Percentiles rank a stretch among this genome's conserved stretches.
Evolutionary conservation across 2,888 invertebrate species (phyloP).

Genomic region (Lithophane leautieri): DNA sequence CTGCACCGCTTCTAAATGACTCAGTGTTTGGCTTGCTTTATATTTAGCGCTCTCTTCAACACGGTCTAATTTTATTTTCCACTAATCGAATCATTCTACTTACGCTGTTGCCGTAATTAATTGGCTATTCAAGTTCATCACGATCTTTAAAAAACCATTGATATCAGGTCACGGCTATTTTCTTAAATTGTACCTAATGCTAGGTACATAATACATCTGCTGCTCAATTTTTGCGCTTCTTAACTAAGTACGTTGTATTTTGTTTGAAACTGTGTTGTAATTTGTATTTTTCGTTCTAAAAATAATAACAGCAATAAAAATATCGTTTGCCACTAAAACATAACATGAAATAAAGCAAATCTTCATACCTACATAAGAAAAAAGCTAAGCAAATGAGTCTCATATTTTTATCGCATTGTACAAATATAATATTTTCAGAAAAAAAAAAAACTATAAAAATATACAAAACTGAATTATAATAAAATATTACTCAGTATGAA

Average conservation of each 20-base stretch:
- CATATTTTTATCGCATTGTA: neutral
- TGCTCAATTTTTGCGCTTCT: slow-evolving; percentile 37
- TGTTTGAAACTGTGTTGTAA: slow-evolving; percentile 25
- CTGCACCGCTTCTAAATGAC: slow-evolving; percentile 83
- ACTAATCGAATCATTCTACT: slow-evolving; percentile 82
- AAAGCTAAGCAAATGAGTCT: slow-evolving; percentile 20
- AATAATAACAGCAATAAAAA: neutral
- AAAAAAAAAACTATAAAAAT: neutral
- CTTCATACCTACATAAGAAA: neutral
- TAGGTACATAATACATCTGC: neutral
- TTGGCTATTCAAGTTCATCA: slow-evolving; percentile 64
- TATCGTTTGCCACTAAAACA: neutral
- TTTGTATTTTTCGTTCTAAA: slow-evolving; percentile 6
- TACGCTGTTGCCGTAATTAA: slow-evolving; percentile 68
- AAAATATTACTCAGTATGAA: neutral
- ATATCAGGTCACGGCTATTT: slow-evolving; percentile 47
- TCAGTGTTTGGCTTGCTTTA: slow-evolving; percentile 85
- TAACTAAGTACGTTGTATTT: slow-evolving; percentile 37
- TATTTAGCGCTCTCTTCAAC: slow-evolving; percentile 81
- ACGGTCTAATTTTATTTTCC: slow-evolving; percentile 80
- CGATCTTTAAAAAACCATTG: slow-evolving; percentile 51
- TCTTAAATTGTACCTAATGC: neutral
- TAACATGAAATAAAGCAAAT: slow-evolving; percentile 6
- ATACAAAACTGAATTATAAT: neutral
- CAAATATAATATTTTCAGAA: neutral